Base-by-base conservation (phyloP, 2,797 vertebrate genomes). In the Sebastes itinus region DNA sequence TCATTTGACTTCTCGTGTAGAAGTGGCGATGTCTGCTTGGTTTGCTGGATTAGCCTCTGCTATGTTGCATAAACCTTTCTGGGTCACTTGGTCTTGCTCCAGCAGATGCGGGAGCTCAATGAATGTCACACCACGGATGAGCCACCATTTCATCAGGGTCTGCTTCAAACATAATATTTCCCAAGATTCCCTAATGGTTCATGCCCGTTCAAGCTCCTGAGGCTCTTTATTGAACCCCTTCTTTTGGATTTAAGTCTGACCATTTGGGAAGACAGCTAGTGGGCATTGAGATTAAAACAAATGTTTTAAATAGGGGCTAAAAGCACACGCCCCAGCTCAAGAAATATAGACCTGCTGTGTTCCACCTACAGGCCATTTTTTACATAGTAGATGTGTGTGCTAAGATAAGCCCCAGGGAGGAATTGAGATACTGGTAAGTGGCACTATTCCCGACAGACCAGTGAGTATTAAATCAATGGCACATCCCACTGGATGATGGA, bases 381-480 rank as follows among this genome's bases (percentile, higher is more conserved):
- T 90, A 92, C 71, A n/a, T 60, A 38, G 73, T 81, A 46, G 75
- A 80, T 80, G 64, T 67, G 81, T 77, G 77, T 52, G 82, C 75
- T 84, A n/a, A 69, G 85, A 78, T 80, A 70, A 68, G 77, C 86
- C 77, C 62, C n/a, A n/a, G 86, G 86, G 92, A 92, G 54, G 70
- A 79, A 86, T 78, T 70, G 84, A 89, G 82, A 78, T 71, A 83
- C 84, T 87, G 54, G 87, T 83, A 92, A 91, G 88, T 88, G 87
- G 78, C 88, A 72, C 78, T 79, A 80, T 85, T 89, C 91, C 80
- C 68, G n/a, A 42, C 78, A 80, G 90, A 90, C 85, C 88, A 85
- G 87, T 86, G 75, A 77, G 82, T 90, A 91, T 54, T 90, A 93
- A 94, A 94, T 95, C 94, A 92, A 84, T 90, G 86, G 84, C 64